phyloP scores from a whole-genome alignment of 2,797 vertebrate genomes.

The Coracias cyanogaster region DNA sequence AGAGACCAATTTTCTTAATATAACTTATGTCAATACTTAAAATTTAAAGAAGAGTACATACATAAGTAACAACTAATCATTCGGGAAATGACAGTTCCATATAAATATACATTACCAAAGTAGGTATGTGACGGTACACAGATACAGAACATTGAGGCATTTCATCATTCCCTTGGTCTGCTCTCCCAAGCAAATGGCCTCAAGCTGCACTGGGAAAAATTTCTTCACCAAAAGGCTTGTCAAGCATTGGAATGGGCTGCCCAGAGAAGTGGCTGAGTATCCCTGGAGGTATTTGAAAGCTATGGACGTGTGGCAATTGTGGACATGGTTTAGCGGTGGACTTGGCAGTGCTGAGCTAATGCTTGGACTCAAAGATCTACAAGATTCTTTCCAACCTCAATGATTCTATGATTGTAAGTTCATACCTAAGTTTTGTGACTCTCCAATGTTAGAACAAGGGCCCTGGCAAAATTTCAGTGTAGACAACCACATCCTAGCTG shows the following conservation, averaged over 20 bases:
- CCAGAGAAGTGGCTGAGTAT: not conserved
- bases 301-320: not conserved
- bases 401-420: not conserved
- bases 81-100: not conserved
- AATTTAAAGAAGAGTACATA: not conserved
- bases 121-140: not conserved
- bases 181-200: not conserved
- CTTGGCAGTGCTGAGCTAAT: not conserved
- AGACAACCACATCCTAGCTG: not conserved
- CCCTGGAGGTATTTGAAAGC: not conserved
- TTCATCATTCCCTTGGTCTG: not conserved
- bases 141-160: not conserved
- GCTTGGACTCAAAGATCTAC: not conserved
- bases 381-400: not conserved
- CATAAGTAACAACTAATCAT: not conserved
- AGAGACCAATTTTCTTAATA: slow-evolving; percentile 26
- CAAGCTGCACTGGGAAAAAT: not conserved
- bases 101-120: slow-evolving; percentile 20
- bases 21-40: not conserved
- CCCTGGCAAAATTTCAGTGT: not conserved
- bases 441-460: not conserved
- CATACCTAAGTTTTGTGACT: not conserved
- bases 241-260: not conserved
- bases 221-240: not conserved
- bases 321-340: not conserved